Base-by-base conservation (phyloP, 2,113 vertebrate genomes). In the Ceyx cyanopectus region DNA sequence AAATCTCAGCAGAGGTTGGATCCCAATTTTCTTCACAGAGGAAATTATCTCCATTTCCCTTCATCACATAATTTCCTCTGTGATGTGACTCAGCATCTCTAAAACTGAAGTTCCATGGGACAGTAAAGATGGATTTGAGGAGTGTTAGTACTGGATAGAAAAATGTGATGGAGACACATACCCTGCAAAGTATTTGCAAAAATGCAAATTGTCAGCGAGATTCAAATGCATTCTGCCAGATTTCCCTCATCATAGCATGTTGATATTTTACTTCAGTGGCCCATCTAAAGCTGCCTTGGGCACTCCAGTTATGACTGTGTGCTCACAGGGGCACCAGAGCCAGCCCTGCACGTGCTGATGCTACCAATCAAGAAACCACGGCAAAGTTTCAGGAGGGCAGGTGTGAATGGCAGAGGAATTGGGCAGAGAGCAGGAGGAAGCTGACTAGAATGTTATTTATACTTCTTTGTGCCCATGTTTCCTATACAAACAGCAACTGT, bases 131-230 rank as follows among this genome's bases (percentile, higher is more conserved):
- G 41, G 14, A 34, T 80, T 53, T 80, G 23, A 14, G 6, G 20
- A 54, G 26, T 50, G 16, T 53, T 85, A 53, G n/a, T 37, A 27
- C 37, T 29, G 7, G 22, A 67, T 7, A n/a, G 40, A 90, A 77
- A 57, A 24, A 23, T 14, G 23, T 29, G 18, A 70, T 27, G 16
- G 24, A 62, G 27, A 74, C 2, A 10, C 0, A 0, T 27, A 51
- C 24, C 79, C 10, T 56, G 22, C 16, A 29, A 58, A 84, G 57
- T 7, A 19, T 68, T 75, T 79, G 40, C 37, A 51, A 75, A 37
- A 60, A 51, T 9, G 9, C 14, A 9, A 87, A 73, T 30, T 37
- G 6, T 4, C 30, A 30, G 37, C 37, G 37, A 74, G 23, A 12
- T n/a, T 50, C 18, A 65, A 48, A 61, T 24, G 41, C 32, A 30